Evolutionary conservation across 2,797 vertebrate genomes (phyloP), one percentile per base, ranked within the genome.

Genomic region (Nyctalus aviator): DNA sequence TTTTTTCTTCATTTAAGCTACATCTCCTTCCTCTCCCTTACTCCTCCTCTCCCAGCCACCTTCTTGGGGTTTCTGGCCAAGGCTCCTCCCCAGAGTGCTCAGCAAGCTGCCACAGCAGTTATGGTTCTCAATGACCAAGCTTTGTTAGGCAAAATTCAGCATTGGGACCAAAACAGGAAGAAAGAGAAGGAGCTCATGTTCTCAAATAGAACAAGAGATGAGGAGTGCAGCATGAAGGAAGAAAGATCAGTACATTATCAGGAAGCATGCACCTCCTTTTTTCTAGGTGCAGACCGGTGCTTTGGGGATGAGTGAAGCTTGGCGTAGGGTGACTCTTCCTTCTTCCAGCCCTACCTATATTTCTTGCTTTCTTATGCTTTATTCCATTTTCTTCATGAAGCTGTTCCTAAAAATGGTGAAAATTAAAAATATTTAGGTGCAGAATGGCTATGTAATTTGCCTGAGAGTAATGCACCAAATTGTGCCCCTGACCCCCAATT

Each of bases 301-400:
- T 1, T 14, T 48, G 12, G 4, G 13, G 35, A 25, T 1, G 3
- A 14, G 11, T 18, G 57, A 59, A 23, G 17, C 8, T 25, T 75
- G 18, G 27, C 6, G 27, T 2, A 14, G 2, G 6, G 15, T 4
- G 23, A n/a, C 3, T 73, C 37, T 53, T 69, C 62, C 7, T 69
- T 23, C 25, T 72, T 37, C 66, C n/a, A 30, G 25, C 18, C 15
- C 6, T 35, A 5, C 27, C 37, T 8, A 7, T 83, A 5, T 62
- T 75, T 11, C n/a, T 87, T 84, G 20, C 21, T 92, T 69, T 71
- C 14, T 53, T 64, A 35, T 11, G 55, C 0, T 78, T 72, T 32
- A 46, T 82, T 62, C n/a, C 76, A 3, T 57, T 68, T 94, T 72
- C 69, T 77, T 95, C 30, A 62, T 57, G 48, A 88, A 91, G 14